phyloP scores from a whole-genome alignment of 2,797 vertebrate species.

The Artibeus lituratus region DNA sequence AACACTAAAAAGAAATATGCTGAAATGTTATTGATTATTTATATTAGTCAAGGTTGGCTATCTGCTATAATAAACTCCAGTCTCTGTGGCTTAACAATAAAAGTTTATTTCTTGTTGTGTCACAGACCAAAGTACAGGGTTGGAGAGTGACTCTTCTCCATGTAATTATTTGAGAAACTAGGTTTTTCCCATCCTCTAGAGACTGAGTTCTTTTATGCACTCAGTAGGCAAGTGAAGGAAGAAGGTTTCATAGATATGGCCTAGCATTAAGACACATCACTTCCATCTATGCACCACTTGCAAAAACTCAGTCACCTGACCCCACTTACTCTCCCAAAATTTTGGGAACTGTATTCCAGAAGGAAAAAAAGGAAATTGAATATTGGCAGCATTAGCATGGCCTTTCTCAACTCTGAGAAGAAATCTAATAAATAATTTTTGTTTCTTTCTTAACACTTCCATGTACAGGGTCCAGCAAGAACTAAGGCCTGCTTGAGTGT shows the following conservation, averaged over 20 bases:
- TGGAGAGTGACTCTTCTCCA: neutral
- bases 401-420: neutral
- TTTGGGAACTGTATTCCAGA: neutral
- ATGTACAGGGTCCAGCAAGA: neutral
- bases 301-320: neutral
- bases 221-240: neutral
- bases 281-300: neutral
- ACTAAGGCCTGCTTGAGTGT: too few relatives aligned
- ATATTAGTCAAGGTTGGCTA: neutral
- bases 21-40: neutral
- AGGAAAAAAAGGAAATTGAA: neutral
- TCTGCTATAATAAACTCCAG: neutral
- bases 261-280: neutral
- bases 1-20: neutral
- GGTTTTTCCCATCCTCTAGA: neutral
- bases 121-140: neutral
- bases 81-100: neutral
- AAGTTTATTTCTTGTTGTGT: neutral
- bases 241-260: neutral
- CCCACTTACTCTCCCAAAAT: neutral
- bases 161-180: neutral
- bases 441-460: neutral
- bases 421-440: conserved; percentile 1
- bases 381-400: neutral
- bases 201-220: neutral